Conservation (phyloP, 1,140 invertebrate species). For the Philaenus spumarius region DNA sequence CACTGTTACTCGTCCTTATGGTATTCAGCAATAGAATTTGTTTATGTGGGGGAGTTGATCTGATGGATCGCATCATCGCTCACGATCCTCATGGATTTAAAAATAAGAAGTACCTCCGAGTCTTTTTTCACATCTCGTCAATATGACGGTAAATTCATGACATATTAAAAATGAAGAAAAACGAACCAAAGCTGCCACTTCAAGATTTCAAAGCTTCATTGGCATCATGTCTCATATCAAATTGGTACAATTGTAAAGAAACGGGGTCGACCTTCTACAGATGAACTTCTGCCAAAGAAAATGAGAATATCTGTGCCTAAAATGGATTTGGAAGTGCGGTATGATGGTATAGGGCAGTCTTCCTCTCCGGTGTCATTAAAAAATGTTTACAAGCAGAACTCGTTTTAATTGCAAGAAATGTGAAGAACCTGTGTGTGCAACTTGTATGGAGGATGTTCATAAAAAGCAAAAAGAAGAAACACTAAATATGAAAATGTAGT, state of each 20-base stretch:
- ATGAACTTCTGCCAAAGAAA: neutral
- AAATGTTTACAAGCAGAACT: constrained; percentile 8
- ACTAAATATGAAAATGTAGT: no score
- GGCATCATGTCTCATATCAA: no score
- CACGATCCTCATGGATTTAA: constrained; percentile 24
- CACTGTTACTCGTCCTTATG: constrained; percentile 1
- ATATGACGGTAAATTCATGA: neutral
- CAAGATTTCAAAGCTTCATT: no score
- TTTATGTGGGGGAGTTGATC: constrained; percentile 14
- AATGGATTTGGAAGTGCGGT: neutral
- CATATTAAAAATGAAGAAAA: no score
- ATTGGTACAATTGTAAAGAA: neutral
- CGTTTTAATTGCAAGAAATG: constrained; percentile 12
- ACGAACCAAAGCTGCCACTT: no score
- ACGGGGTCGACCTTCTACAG: neutral
- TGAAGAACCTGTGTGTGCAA: constrained; percentile 16
- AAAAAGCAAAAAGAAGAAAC: no score
- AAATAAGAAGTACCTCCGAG: constrained; percentile 20
- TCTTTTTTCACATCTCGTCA: constrained; percentile 23
- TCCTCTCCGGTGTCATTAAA: constrained; percentile 11
- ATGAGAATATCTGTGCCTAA: neutral
- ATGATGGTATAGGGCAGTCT: constrained; percentile 6
- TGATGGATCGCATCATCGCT: constrained; percentile 14
- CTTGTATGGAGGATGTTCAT: constrained; percentile 13
- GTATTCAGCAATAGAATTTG: constrained; percentile 7